Conservation (phyloP, 2,888 invertebrate genomes). For the Allygus modestus region DNA sequence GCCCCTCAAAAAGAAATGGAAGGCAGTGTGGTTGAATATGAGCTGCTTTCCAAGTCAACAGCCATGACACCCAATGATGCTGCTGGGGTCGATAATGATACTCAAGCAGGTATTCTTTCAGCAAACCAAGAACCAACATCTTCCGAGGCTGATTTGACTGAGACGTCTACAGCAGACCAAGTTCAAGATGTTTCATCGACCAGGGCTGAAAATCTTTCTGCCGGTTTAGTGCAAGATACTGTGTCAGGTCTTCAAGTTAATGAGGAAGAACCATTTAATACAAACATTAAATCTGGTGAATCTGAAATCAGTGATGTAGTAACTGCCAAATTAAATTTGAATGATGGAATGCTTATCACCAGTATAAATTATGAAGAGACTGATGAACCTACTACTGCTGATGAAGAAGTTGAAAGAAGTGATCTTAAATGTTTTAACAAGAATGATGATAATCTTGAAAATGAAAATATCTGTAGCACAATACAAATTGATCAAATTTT, state of each 20-base stretch:
- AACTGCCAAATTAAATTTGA: not conserved
- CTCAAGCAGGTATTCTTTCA: not conserved
- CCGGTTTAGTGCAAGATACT: not conserved
- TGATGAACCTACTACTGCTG: not conserved
- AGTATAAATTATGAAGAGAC: not conserved
- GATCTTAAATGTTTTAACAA: not conserved
- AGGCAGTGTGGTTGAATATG: slow-evolving; percentile 64
- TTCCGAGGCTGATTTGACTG: not conserved
- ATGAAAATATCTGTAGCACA: not conserved
- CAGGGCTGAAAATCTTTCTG: slow-evolving; percentile 5
- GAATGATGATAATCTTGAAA: not conserved
- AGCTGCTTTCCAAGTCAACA: slow-evolving; percentile 46
- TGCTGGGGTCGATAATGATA: not conserved
- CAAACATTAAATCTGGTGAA: not conserved
- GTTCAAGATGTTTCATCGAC: slow-evolving; percentile 36
- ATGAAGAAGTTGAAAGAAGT: not conserved
- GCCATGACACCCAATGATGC: not conserved
- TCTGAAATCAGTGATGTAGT: not conserved
- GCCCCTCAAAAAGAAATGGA: slow-evolving; percentile 32
- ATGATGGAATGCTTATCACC: not conserved
- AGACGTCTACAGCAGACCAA: slow-evolving; percentile 6
- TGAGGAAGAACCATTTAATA: not conserved
- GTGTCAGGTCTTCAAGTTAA: not conserved
- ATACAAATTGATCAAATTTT: not conserved
- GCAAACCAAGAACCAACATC: not conserved